Percentiles rank a stretch among this genome's conserved stretches.
Conservation (phyloP, 2,113 vertebrate species). For the Corythoichthys intestinalis region DNA sequence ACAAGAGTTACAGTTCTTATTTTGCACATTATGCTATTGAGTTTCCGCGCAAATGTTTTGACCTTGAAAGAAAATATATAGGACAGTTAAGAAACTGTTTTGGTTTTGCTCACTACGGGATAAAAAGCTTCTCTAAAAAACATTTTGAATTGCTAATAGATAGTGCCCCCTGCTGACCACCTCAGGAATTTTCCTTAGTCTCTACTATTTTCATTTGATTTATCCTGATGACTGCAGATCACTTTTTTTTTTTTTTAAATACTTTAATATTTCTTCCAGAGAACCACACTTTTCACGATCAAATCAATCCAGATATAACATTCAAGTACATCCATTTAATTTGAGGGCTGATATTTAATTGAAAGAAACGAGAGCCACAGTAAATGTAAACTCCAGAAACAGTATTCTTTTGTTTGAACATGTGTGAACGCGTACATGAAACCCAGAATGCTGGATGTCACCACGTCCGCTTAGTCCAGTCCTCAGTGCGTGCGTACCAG, state of each 20-base stretch:
- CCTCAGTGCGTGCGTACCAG: conserved; percentile 19
- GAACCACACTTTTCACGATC: conserved; percentile 36
- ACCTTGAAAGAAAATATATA: too few relatives aligned
- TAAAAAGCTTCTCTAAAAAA: too few relatives aligned
- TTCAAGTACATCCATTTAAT: conserved; percentile 67
- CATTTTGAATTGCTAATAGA: not conserved
- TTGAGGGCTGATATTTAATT: conserved; percentile 54
- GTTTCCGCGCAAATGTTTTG: too few relatives aligned
- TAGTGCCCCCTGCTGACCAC: not conserved
- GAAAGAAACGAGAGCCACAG: conserved; percentile 36
- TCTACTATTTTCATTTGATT: not conserved
- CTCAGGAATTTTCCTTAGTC: too few relatives aligned
- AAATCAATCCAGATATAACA: conserved; percentile 58
- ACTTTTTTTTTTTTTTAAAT: conserved; percentile 46
- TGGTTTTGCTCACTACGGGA: too few relatives aligned
- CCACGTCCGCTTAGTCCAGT: conserved; percentile 50
- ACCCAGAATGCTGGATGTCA: conserved; percentile 32
- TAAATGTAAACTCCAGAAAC: conserved; percentile 35
- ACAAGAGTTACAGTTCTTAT: too few relatives aligned
- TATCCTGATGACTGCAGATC: conserved; percentile 13
- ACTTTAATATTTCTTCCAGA: conserved; percentile 28
- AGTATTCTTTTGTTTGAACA: conserved; percentile 25
- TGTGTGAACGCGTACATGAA: conserved; percentile 10
- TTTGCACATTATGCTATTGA: too few relatives aligned
- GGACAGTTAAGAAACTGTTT: too few relatives aligned